Evolutionary conservation across 2,113 vertebrate species (phyloP).

Genomic region (Ammodytes marinus): DNA sequence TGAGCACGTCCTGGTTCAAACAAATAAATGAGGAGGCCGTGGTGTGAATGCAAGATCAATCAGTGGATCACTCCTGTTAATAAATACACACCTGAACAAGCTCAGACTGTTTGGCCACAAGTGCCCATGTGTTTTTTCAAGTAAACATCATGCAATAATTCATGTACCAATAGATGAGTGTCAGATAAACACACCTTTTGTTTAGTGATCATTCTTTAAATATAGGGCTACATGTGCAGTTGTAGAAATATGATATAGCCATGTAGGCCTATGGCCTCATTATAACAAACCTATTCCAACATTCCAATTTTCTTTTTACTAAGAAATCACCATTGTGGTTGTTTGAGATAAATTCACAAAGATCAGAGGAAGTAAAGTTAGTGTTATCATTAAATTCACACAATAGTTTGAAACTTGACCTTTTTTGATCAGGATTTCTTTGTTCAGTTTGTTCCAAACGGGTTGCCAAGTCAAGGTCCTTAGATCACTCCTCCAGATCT

Average conservation of each 20-base stretch:
- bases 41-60: conserved; percentile 6
- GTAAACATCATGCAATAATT: neutral
- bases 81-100: conserved; percentile 33
- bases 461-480: neutral
- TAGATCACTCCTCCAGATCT: neutral
- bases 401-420: neutral
- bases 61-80: conserved; percentile 1
- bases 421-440: neutral
- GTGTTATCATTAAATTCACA: too few species aligned
- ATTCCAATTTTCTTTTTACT: too few species aligned
- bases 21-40: conserved; percentile 21
- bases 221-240: too few species aligned
- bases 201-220: neutral
- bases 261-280: neutral
- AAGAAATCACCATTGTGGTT: neutral
- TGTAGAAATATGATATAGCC: neutral
- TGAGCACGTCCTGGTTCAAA: conserved; percentile 20
- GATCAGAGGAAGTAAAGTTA: neutral
- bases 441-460: neutral
- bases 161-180: neutral
- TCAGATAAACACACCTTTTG: neutral
- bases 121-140: neutral
- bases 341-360: neutral
- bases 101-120: neutral
- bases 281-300: too few species aligned